phyloP scores from a whole-genome alignment of 2,113 vertebrate genomes.

The Nesoenas mayeri region DNA sequence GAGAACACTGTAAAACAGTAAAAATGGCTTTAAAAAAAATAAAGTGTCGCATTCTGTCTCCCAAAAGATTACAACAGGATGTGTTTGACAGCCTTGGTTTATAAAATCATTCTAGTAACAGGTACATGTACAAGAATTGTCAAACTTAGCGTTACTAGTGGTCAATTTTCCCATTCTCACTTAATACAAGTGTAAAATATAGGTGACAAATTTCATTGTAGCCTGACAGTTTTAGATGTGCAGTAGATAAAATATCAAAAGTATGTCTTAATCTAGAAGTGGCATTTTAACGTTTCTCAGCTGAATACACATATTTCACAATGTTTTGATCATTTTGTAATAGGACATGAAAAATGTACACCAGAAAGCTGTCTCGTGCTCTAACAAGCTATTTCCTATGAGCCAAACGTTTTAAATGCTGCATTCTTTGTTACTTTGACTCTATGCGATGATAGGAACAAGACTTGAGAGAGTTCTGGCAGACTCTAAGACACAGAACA shows the following conservation, averaged over 20 bases:
- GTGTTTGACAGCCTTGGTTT: conserved; percentile 13
- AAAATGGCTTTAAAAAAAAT: conserved; percentile 36
- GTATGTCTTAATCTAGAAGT: not conserved
- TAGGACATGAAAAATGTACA: conserved; percentile 14
- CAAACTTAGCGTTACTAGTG: conserved; percentile 16
- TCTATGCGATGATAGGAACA: not conserved
- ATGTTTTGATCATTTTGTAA: conserved; percentile 29
- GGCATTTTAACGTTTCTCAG: conserved; percentile 25
- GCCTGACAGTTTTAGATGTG: not conserved
- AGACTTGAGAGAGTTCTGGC: not conserved
- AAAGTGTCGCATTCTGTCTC: not conserved
- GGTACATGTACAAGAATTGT: conserved; percentile 7
- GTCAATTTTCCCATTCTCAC: conserved; percentile 23
- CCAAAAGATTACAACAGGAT: conserved; percentile 26
- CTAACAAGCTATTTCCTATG: conserved; percentile 17
- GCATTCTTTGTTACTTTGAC: conserved; percentile 1
- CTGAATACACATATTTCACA: not conserved
- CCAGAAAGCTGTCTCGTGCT: not conserved
- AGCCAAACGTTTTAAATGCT: not conserved
- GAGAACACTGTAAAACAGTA: not conserved
- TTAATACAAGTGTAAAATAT: conserved; percentile 18
- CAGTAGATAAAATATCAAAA: not conserved
- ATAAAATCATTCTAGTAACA: conserved; percentile 44
- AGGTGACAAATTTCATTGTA: conserved; percentile 45
- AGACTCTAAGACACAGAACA: not conserved